These are phyloP conservation scores for Spheniscus mendiculus DNA, from an alignment of 2,113 vertebrate genomes.

Conservation along the genomic window DNA sequence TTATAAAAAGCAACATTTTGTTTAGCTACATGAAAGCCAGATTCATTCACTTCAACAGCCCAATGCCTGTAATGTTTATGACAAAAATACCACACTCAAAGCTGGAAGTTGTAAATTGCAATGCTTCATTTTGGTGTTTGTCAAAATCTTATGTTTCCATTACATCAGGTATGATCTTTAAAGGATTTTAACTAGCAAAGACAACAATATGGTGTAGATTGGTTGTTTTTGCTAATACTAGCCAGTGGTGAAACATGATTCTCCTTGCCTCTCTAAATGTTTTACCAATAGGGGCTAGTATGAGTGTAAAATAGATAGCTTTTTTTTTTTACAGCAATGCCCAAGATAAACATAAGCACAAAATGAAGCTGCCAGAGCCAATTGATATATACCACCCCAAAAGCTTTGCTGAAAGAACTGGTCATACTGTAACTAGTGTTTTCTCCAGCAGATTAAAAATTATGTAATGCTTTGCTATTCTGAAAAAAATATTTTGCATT, in stretches of 20 bases:
- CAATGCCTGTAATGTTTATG: conserved; percentile 33
- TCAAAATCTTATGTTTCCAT: conserved; percentile 37
- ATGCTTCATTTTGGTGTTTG: conserved; percentile 45
- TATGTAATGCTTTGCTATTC: conserved; percentile 33
- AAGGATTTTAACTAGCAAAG: conserved; percentile 39
- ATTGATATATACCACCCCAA: not conserved
- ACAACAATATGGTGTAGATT: not conserved
- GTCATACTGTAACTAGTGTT: conserved; percentile 23
- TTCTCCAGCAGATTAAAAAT: conserved; percentile 59
- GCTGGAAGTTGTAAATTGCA: conserved; percentile 9
- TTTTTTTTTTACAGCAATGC: not conserved
- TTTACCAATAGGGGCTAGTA: not conserved
- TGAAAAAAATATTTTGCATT: conserved; percentile 66
- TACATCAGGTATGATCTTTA: not conserved
- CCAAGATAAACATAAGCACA: conserved; percentile 1
- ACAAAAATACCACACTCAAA: conserved; percentile 51
- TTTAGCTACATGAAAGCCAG: conserved; percentile 66
- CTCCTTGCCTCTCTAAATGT: not conserved
- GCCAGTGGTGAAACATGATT: not conserved
- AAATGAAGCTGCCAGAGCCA: conserved; percentile 6
- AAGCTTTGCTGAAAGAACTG: conserved; percentile 46
- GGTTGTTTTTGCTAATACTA: conserved; percentile 35
- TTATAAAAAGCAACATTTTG: conserved; percentile 70
- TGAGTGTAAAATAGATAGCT: not conserved
- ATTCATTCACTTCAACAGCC: conserved; percentile 61